Base-by-base conservation (phyloP, 2,113 vertebrate species). In the Dolichotis patagonum region DNA sequence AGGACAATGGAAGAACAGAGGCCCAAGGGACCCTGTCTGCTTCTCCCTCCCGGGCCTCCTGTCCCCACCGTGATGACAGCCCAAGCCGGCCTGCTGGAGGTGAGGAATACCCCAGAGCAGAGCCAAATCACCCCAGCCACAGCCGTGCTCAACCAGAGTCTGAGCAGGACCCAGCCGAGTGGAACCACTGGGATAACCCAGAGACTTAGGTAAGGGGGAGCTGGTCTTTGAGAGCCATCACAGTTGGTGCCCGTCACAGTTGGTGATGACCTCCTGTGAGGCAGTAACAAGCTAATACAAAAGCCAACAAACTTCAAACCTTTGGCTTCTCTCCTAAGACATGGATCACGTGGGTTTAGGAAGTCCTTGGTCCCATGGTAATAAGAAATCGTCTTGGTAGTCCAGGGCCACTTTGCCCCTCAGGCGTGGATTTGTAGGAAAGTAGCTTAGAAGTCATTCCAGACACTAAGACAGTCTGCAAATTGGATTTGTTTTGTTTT, bases 91-190 rank as follows among this genome's bases (percentile, higher is more conserved):
- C 65, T 92, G 10, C 35, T 28, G 75, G n/a, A 58, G 77, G 26
- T 8, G 28, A 49, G 28, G 9, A 32, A 22, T 22, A 52, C 3
- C 4, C 0, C 0, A 3, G 26, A 10, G n/a, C 28, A 20, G 26
- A 71, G 65, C n/a, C 63, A 2, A 7, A 43, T 35, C 35, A 22
- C 4, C 62, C 65, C 24, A 3, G 41, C 38, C 52, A 65, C 52
- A 54, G 32, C 16, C 38, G 38, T 2, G 0, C 71, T 6, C 16
- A 30, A 20, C 24, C 14, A 32, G 35, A 26, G 49, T 13, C 49
- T 1, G 1, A 67, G 24, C 54, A 8, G 1, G 3, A 0, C 22
- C 30, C 41, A 1, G 43, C 5, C 4, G 20, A 43, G 17, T 12
- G 54, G 52, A 78, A 3, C 20, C 63, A 26, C 14, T 9, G 41